A percentile compares a stretch with the other conserved stretches of the same genome.
phyloP scores from a whole-genome alignment of 2,888 invertebrate genomes.

The Diplolepis rosae region DNA sequence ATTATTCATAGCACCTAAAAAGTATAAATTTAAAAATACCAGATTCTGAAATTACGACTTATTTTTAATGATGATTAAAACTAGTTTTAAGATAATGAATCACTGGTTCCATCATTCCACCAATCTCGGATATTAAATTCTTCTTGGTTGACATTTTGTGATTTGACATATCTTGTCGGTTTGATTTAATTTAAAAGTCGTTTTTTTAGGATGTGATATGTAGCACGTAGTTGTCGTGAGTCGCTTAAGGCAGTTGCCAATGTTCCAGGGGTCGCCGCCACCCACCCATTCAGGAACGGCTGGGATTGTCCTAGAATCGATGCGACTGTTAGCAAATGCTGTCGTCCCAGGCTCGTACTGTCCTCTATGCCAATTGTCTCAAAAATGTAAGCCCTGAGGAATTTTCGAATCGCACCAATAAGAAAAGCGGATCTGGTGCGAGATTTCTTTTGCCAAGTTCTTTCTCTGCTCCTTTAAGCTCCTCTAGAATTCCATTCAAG shows the following conservation, averaged over 20 bases:
- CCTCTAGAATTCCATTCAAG: not conserved
- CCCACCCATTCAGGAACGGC: not conserved
- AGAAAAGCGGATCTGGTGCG: constrained; percentile 39
- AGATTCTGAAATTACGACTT: no score
- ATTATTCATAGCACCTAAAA: no score
- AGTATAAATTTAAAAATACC: no score
- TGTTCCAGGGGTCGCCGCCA: constrained; percentile 31
- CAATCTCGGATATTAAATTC: not conserved
- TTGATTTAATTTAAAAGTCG: constrained; percentile 18
- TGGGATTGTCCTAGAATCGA: constrained; percentile 40
- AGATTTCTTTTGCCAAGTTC: constrained; percentile 6
- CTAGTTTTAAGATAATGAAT: no score
- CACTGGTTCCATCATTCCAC: no score
- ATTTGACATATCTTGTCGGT: not conserved
- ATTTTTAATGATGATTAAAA: no score
- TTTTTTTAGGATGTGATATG: constrained; percentile 28
- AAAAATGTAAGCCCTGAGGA: constrained; percentile 46
- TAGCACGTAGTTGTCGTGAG: constrained; percentile 33
- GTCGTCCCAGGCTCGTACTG: not conserved
- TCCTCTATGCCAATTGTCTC: constrained; percentile 40
- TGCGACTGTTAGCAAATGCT: constrained; percentile 27
- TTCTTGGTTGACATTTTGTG: not conserved
- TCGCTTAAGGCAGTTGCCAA: constrained; percentile 40
- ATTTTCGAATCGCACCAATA: constrained; percentile 35
- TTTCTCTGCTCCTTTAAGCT: not conserved